Conservation (phyloP, 2,113 vertebrate species). For the Ondatra zibethicus region DNA sequence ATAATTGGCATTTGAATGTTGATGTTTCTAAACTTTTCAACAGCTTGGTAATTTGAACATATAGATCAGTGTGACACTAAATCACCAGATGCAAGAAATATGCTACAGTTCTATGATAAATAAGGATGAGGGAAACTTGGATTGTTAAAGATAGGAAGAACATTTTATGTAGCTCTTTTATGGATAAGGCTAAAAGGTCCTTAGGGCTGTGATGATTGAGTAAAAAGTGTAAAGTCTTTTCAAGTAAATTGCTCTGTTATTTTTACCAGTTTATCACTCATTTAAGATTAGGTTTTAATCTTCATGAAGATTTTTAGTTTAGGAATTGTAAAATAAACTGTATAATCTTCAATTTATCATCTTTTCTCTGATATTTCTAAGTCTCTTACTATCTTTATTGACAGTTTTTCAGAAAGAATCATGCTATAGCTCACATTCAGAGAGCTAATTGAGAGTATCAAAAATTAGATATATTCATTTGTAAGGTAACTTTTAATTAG, state of each 20-base stretch:
- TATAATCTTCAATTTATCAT: background rate
- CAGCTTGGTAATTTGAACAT: constrained; percentile 70
- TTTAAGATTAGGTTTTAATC: background rate
- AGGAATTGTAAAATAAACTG: background rate
- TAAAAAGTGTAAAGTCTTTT: background rate
- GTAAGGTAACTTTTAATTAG: background rate
- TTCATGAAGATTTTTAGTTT: background rate
- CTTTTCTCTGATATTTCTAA: background rate
- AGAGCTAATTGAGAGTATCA: background rate
- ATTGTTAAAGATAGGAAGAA: constrained; percentile 4
- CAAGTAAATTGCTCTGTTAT: background rate
- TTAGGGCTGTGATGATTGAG: background rate
- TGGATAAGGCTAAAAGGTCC: background rate
- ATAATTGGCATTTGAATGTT: constrained; percentile 67
- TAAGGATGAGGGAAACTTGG: constrained; percentile 25
- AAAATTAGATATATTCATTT: background rate
- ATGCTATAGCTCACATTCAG: background rate
- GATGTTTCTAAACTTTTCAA: constrained; percentile 70
- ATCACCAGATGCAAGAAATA: constrained; percentile 53
- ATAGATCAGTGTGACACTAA: constrained; percentile 45
- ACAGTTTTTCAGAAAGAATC: background rate
- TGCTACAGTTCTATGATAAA: constrained; percentile 45
- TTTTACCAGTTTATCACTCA: background rate
- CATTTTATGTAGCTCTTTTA: background rate
- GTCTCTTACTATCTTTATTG: background rate